Conservation (phyloP, 2,113 vertebrate genomes). For the Gallinago paraguaiae region DNA sequence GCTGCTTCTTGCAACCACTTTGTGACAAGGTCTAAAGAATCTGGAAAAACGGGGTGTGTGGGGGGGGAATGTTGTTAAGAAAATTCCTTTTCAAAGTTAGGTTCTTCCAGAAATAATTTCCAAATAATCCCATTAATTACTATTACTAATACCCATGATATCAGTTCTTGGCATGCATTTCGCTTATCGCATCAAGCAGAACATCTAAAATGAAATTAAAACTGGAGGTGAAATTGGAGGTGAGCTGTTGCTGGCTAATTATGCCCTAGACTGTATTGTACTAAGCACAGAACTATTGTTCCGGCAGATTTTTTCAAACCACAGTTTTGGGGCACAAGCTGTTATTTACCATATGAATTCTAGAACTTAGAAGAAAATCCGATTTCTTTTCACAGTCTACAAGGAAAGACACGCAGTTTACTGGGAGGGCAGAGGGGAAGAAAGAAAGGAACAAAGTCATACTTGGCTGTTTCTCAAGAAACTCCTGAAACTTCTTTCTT, state of each 20-base stretch:
- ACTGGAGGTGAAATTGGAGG: background rate
- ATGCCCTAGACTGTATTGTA: background rate
- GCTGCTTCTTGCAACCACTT: conserved; percentile 89
- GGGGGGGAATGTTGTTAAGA: background rate
- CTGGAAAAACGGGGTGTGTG: conserved; percentile 65
- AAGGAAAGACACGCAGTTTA: conserved; percentile 28
- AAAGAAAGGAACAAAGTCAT: conserved; percentile 72
- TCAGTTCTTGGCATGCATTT: conserved; percentile 6
- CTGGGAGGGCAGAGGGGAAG: conserved; percentile 34
- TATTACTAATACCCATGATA: background rate
- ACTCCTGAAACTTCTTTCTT: conserved; percentile 93
- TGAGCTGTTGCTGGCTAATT: background rate
- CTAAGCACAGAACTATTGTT: background rate
- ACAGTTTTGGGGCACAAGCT: background rate
- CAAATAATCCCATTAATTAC: background rate
- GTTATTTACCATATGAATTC: background rate
- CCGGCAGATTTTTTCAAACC: background rate
- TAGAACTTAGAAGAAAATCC: background rate
- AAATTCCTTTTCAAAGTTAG: background rate
- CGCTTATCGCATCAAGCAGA: background rate
- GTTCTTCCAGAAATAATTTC: background rate
- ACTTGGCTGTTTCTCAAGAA: conserved; percentile 94
- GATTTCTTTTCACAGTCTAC: background rate
- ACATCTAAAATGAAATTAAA: background rate
- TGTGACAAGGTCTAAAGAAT: conserved; percentile 90